Percentiles rank a stretch among this genome's conserved stretches.
These are phyloP conservation scores for Dorcus parallelipipedus DNA, from an alignment of 2,888 invertebrate genomes.

Conservation along the genomic window DNA sequence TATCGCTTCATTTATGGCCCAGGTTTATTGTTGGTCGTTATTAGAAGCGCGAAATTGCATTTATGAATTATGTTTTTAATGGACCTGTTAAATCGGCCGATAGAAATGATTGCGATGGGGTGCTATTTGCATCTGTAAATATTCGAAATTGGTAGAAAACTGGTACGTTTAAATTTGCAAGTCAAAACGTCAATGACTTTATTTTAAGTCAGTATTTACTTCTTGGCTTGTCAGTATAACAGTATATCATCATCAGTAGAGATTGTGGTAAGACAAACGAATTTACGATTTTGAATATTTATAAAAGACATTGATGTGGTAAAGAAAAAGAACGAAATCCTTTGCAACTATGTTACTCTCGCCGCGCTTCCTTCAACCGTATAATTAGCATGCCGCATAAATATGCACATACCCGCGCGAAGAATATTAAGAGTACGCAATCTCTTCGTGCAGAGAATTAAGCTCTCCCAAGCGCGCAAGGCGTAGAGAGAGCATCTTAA, in stretches of 20 bases:
- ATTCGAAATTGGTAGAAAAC: background rate
- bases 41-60: conserved; percentile 3
- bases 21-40: conserved; percentile 7
- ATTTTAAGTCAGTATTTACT: too few relatives aligned
- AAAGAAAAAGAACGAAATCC: too few relatives aligned
- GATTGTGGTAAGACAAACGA: too few relatives aligned
- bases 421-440: background rate
- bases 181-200: too few relatives aligned
- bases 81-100: background rate
- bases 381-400: background rate
- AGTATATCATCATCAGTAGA: too few relatives aligned
- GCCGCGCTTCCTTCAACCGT: background rate
- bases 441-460: background rate
- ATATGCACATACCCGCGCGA: background rate
- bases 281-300: too few relatives aligned
- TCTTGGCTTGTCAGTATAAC: too few relatives aligned
- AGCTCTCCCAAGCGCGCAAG: background rate
- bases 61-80: background rate
- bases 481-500: background rate
- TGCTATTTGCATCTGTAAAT: too few relatives aligned
- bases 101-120: too few relatives aligned
- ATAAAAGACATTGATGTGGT: too few relatives aligned
- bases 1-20: conserved; percentile 9
- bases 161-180: background rate
- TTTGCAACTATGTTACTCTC: background rate